Percentiles rank a stretch among this genome's conserved stretches.
phyloP scores from a whole-genome alignment of 2,888 invertebrate species.

The Rotaria sp. region DNA sequence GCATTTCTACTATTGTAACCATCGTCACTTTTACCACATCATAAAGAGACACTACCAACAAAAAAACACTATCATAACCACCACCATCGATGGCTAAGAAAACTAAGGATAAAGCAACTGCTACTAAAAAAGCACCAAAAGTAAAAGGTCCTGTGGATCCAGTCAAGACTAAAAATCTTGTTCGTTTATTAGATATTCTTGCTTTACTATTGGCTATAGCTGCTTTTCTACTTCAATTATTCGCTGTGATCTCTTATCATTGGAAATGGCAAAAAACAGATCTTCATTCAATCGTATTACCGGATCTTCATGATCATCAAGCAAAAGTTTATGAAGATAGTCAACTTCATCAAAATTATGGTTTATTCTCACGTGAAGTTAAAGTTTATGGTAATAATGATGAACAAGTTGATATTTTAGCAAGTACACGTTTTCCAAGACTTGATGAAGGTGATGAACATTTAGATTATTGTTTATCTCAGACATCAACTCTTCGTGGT shows the following conservation, averaged over 20 bases:
- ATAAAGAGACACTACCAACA: not conserved
- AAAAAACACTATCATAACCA: not conserved
- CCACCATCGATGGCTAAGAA: not conserved
- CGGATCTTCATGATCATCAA: not conserved
- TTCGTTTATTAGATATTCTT: not conserved
- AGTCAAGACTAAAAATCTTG: not conserved
- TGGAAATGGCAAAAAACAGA: not conserved
- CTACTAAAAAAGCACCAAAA: not conserved
- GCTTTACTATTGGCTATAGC: not conserved
- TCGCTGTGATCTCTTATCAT: not conserved
- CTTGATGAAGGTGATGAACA: not conserved
- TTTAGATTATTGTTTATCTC: not conserved
- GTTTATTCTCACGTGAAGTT: not conserved
- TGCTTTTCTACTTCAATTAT: conserved; percentile 2
- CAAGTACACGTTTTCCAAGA: not conserved
- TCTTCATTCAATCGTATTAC: not conserved
- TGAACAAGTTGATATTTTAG: not conserved
- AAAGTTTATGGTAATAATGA: not conserved
- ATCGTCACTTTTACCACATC: not conserved
- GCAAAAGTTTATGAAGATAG: not conserved
- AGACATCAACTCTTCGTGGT: conserved; percentile 22
- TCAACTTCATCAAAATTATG: not conserved
- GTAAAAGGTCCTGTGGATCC: not conserved
- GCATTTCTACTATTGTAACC: not conserved
- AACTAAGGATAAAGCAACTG: not conserved